These are phyloP conservation scores for Scophthalmus maximus DNA, from an alignment of 2,113 vertebrate genomes.

Conservation along the genomic window DNA sequence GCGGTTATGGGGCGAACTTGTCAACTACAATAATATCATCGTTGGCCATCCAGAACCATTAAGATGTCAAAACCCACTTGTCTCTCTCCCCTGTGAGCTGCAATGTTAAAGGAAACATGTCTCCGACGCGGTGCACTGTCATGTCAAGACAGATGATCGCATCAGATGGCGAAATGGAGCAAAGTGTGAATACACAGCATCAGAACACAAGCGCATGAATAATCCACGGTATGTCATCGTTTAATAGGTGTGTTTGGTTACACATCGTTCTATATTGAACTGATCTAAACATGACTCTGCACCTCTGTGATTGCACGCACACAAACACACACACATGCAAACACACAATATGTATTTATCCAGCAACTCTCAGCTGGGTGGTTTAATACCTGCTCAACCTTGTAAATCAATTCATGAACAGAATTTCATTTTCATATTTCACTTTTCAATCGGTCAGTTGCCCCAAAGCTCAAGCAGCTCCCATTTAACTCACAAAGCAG, in stretches of 20 bases:
- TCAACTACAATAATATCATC: slow-evolving; percentile 74
- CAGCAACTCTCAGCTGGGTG: slow-evolving; percentile 8
- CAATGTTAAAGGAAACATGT: slow-evolving; percentile 73
- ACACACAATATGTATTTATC: slow-evolving; percentile 20
- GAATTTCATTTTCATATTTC: slow-evolving; percentile 69
- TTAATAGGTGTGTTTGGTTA: background rate
- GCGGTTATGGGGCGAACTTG: slow-evolving; percentile 60
- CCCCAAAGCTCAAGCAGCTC: slow-evolving; percentile 67
- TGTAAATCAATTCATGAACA: slow-evolving; percentile 67
- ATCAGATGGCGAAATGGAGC: slow-evolving; percentile 35
- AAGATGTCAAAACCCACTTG: slow-evolving; percentile 65
- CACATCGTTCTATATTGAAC: background rate
- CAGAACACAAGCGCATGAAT: background rate
- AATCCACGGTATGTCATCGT: background rate
- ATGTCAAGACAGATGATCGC: slow-evolving; percentile 37
- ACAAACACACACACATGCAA: background rate
- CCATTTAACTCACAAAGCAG: slow-evolving; percentile 68
- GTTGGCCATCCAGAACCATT: slow-evolving; percentile 58
- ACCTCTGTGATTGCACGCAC: background rate
- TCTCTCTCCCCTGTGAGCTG: slow-evolving; percentile 50
- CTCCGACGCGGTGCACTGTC: slow-evolving; percentile 31
- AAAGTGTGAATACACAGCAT: background rate
- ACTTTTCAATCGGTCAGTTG: slow-evolving; percentile 60
- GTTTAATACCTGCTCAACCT: slow-evolving; percentile 47
- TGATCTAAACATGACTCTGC: slow-evolving; percentile 2